Evolutionary conservation across 1,140 invertebrate genomes (phyloP).

Genomic region (Caenorhabditis remanei): DNA sequence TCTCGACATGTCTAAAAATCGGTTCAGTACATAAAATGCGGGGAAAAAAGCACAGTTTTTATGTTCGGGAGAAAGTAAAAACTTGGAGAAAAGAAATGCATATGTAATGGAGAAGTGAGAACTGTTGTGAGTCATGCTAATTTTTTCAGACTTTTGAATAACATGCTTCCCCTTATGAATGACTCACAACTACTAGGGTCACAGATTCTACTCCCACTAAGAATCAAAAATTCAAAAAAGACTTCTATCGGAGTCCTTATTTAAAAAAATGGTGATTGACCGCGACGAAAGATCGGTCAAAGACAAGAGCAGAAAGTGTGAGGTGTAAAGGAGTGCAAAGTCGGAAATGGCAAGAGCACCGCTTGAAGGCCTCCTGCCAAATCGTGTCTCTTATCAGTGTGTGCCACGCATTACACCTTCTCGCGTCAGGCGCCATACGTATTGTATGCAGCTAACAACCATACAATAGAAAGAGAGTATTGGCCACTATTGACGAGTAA

Average conservation of each 20-base stretch:
- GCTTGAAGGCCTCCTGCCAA: slow-evolving; percentile 3
- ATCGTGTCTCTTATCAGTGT: slow-evolving; percentile 4
- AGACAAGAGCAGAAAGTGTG: slow-evolving; percentile 40
- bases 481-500: slow-evolving; percentile 3
- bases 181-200: neutral
- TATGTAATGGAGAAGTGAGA: neutral
- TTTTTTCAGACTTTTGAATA: neutral
- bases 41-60: neutral
- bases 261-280: slow-evolving; percentile 17
- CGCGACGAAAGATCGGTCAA: slow-evolving; percentile 39
- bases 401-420: slow-evolving; percentile 52
- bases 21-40: neutral
- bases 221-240: neutral
- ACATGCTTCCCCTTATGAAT: neutral
- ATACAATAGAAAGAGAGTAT: slow-evolving; percentile 29
- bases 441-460: slow-evolving; percentile 48
- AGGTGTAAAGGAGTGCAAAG: slow-evolving; percentile 22
- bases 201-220: neutral
- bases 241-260: neutral
- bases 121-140: slow-evolving; percentile 1
- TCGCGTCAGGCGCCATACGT: slow-evolving; percentile 41
- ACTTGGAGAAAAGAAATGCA: neutral
- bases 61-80: neutral
- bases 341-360: slow-evolving; percentile 22
- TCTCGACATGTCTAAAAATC: slow-evolving; percentile 22